Evolutionary conservation across 2,113 vertebrate species (phyloP), one percentile per base, ranked within the genome.

Genomic region (Piaya cayana): DNA sequence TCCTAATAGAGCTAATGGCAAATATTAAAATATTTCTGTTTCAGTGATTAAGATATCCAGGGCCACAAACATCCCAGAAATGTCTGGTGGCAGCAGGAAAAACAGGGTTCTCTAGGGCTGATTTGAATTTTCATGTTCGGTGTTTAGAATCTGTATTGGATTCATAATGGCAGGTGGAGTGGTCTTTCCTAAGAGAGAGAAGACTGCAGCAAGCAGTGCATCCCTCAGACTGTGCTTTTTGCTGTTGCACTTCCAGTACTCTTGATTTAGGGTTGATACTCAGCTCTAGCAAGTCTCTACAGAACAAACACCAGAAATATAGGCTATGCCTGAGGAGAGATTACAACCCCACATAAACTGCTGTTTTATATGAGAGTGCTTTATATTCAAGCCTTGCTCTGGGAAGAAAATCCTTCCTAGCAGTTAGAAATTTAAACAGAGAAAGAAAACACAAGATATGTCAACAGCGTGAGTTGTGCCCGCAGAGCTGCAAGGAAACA

Each of bases 341-440:
- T 93, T 92, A 60, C 86, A 86, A 92, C 79, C 90, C 12, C 47
- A 93, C 14, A 49, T 72, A 93, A 92, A 87, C 77, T 94, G 36
- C 6, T 93, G n/a, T 87, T 77, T 56, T 83, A 43, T 62, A 67
- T 76, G 23, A 71, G 39, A 50, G 64, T 50, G 11, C 55, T 96
- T 93, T 82, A 77, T 74, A 92, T 93, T 95, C 89, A 82, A 84
- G 19, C 22, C 56, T 91, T 88, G 62, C 26, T 72, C 58, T 34
- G 59, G 43, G 21, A 92, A 81, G 68, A 92, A 95, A 90, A 79
- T 79, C 59, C 30, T 70, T 78, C 43, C 30, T 67, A 36, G 19
- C 9, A 76, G 62, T 18, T 49, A 49, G 55, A 79, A 90, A 75
- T 80, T 79, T 69, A 87, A 88, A 71, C 32, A 56, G 34, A 74